Evolutionary conservation across 2,888 invertebrate genomes (phyloP), one percentile per base, ranked within the genome.

Genomic region (Hirtodrosophila confusa): DNA sequence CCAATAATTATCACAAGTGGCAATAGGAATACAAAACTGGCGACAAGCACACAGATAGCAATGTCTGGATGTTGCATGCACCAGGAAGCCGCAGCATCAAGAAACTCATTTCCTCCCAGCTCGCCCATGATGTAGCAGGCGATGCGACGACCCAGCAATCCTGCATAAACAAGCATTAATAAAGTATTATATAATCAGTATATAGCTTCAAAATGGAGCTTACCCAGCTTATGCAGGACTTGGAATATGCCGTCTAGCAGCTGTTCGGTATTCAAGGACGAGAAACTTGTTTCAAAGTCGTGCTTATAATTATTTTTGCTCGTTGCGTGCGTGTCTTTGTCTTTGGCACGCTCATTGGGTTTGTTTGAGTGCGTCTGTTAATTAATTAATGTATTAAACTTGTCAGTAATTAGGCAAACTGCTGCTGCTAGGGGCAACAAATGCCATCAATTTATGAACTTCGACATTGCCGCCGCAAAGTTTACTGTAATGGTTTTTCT

Each of bases 1-100:
- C 89, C 88, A 24, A 89, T 58, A 5, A 92, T 77, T 3, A 92
- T 78, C 1, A 90, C 66, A 51, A 91, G 75, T 11, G 91, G 92
- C 5, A 91, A 61, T 1, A 88, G 55, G 4, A 89, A 55, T 0
- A 87, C 79, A 8, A 88, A 36, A n/a, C 62, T 45, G 0, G 68
- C 89, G 0, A 82, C 85, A 7, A 88, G 3, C 10, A 84, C 27
- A 36, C 78, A 88, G 36, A 89, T 74, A 0, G 89, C 74, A 33
- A 75, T 55, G 24, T 88, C 75, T 0, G 89, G 89, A 76, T 89
- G 80, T 11, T 80, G 76, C 3, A 80, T 71, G 50, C 86, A 86
- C 89, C 89, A 89, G 10, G 75, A 63, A 3, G 62, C 51, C 4
- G 65, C 29, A 10, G 70, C 67, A 35, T 89, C 86, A 1, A 89